These are phyloP conservation scores for Euleptes europaea DNA, from an alignment of 2,113 vertebrate species.

Conservation along the genomic window DNA sequence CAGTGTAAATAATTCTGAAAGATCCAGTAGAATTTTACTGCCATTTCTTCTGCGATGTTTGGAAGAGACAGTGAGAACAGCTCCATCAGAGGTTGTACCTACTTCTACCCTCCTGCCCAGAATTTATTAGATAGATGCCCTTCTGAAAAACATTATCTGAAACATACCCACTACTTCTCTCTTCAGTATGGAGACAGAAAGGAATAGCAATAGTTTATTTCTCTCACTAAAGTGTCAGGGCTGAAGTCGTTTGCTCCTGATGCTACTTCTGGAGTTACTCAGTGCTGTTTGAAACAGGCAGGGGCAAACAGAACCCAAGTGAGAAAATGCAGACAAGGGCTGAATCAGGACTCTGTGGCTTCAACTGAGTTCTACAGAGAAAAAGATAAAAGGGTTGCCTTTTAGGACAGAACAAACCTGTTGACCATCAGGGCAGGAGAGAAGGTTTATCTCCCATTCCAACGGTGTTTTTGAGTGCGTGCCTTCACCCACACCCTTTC, in stretches of 20 bases:
- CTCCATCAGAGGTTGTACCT: neutral
- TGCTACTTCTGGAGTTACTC: neutral
- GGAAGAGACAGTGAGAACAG: neutral
- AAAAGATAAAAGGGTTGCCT: too few relatives aligned
- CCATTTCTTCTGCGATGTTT: neutral
- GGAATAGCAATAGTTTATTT: neutral
- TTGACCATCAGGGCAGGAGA: neutral
- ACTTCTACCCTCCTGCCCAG: neutral
- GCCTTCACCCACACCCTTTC: neutral
- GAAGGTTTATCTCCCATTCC: neutral
- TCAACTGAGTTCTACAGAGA: neutral
- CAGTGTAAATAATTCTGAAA: neutral
- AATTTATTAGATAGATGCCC: too few relatives aligned
- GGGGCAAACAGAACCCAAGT: too few relatives aligned
- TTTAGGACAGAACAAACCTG: neutral
- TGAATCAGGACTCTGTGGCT: neutral
- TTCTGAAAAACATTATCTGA: too few relatives aligned
- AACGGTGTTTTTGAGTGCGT: neutral
- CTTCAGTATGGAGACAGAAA: neutral
- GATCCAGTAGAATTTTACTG: neutral
- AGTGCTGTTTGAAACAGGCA: too few relatives aligned
- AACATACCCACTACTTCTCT: neutral
- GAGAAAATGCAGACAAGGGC: neutral
- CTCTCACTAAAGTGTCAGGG: neutral
- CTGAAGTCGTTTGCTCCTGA: neutral